Evolutionary conservation across 2,113 vertebrate genomes (phyloP).

Genomic region (Heteronetta atricapilla): DNA sequence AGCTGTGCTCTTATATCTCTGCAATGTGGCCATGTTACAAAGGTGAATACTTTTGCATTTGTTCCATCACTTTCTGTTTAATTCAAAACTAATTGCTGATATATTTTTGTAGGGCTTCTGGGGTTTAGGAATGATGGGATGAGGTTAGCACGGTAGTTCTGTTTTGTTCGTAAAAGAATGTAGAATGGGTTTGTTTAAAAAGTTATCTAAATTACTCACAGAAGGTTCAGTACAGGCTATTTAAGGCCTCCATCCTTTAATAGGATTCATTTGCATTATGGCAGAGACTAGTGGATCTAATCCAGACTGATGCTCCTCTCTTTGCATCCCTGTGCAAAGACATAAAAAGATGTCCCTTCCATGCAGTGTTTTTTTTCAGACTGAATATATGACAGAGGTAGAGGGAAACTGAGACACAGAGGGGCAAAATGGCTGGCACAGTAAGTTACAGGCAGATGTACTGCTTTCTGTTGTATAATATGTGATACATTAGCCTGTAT

Average conservation of each 20-base stretch:
- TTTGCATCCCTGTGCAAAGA: not conserved
- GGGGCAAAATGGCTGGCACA: not conserved
- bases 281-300: not conserved
- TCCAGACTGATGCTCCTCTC: not conserved
- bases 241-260: conserved; percentile 55
- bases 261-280: conserved; percentile 55
- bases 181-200: conserved; percentile 25
- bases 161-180: conserved; percentile 65
- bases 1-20: conserved; percentile 70
- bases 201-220: conserved; percentile 52
- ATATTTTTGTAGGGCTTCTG: conserved; percentile 65
- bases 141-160: conserved; percentile 64
- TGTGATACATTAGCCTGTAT: not conserved
- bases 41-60: conserved; percentile 74
- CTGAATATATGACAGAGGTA: not conserved
- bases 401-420: not conserved
- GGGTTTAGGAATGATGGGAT: conserved; percentile 62
- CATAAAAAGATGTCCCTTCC: not conserved
- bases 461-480: not conserved
- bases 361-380: not conserved
- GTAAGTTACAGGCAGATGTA: not conserved
- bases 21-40: conserved; percentile 51
- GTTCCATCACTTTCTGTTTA: conserved; percentile 73
- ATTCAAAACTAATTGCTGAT: conserved; percentile 78
- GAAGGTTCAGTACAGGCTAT: conserved; percentile 40